phyloP scores from a whole-genome alignment of 1,140 invertebrate species.

The Euschistus heros region DNA sequence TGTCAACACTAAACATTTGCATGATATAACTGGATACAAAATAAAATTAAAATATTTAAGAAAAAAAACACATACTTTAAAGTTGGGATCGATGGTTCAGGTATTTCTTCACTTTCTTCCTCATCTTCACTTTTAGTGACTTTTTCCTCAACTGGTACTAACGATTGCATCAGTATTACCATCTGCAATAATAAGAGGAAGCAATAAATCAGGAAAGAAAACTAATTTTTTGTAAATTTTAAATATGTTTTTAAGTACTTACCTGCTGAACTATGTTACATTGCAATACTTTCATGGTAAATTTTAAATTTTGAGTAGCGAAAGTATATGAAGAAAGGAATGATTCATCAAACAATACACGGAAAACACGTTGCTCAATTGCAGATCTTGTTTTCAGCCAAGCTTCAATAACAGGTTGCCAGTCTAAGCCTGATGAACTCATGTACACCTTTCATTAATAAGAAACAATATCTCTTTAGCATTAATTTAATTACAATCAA shows the following conservation, averaged over 20 bases:
- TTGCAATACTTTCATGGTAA: constrained; percentile 81
- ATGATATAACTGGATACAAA: no score
- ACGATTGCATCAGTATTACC: constrained; percentile 70
- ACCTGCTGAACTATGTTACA: constrained; percentile 74
- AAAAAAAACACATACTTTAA: no score
- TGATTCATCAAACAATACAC: constrained; percentile 64
- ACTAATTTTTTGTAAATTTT: not conserved
- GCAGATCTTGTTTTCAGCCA: constrained; percentile 70
- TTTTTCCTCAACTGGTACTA: constrained; percentile 53
- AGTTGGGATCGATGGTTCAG: no score
- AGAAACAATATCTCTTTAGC: not conserved
- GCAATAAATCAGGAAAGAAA: not conserved
- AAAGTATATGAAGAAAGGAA: constrained; percentile 68
- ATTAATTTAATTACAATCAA: no score
- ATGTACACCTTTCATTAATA: constrained; percentile 60
- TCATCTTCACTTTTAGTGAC: constrained; percentile 26
- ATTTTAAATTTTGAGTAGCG: constrained; percentile 67
- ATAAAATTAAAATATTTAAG: no score
- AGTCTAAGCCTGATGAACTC: constrained; percentile 88
- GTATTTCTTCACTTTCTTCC: constrained; percentile 29
- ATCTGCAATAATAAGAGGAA: constrained; percentile 44
- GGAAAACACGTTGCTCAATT: constrained; percentile 63
- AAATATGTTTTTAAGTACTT: not conserved
- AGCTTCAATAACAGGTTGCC: constrained; percentile 69
- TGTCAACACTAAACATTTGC: no score